Evolutionary conservation across 2,113 vertebrate species (phyloP).

Genomic region (Tragelaphus strepsiceros): DNA sequence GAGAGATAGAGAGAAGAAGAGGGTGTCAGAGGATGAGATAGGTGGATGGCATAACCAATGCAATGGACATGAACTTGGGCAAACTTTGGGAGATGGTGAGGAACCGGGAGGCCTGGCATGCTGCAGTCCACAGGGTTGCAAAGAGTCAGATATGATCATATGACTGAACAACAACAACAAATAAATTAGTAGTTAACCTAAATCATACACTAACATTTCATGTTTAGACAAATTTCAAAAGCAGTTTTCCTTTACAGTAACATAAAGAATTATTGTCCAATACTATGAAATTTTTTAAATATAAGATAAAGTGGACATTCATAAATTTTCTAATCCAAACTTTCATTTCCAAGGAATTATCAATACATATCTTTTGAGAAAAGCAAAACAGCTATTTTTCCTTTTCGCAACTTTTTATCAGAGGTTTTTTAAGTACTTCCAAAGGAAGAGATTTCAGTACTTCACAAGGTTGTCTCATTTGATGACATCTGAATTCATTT

Average conservation of each 20-base stretch:
- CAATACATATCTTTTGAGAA: background rate
- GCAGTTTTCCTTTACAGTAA: background rate
- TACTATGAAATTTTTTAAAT: background rate
- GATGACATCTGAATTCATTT: background rate
- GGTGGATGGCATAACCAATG: background rate
- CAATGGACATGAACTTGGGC: background rate
- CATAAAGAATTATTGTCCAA: background rate
- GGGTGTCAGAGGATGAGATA: background rate
- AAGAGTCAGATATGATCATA: background rate
- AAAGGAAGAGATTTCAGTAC: background rate
- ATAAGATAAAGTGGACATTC: background rate
- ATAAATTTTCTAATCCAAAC: background rate
- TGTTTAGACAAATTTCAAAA: slow-evolving; percentile 3
- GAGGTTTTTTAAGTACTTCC: background rate
- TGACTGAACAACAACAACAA: background rate
- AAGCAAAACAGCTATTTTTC: background rate
- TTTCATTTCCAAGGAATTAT: background rate
- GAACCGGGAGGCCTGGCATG: background rate
- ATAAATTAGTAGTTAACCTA: background rate
- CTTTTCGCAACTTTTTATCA: background rate
- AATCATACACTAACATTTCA: background rate
- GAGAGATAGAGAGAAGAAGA: background rate
- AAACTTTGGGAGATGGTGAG: background rate
- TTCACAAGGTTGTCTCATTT: background rate
- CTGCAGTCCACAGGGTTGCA: background rate